Base-by-base conservation (phyloP, 2,113 vertebrate species). In the Amia ocellicauda region DNA sequence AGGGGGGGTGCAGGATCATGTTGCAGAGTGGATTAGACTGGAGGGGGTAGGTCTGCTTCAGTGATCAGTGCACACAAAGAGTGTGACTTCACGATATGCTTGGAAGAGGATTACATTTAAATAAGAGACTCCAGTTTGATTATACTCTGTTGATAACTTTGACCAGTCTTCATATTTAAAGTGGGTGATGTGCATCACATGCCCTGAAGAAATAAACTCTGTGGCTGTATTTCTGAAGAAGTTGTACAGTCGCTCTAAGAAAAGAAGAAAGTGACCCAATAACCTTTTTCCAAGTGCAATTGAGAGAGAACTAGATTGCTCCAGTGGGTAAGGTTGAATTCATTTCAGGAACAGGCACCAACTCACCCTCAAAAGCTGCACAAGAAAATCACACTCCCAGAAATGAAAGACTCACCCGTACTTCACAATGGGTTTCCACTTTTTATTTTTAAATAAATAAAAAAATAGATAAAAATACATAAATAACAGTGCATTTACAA, bases 371-470 rank as follows among this genome's bases (percentile, higher is more conserved):
- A n/a, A n/a, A n/a, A 36, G 31, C 31, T 36, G 5, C 31, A 36
- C 5, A 36, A 36, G 5, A n/a, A 36, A 36, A 7, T 11, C 31
- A 36, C 11, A 5, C 31, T 11, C 11, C 31, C 31, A 36, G 31
- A 11, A 36, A 36, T 36, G 11, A 11, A 11, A 36, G 31, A 36
- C 5, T 36, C n/a, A n/a, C n/a, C 31, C 11, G 5, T 36, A 7
- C 31, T 36, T 36, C 5, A 7, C 31, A 36, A 36, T 36, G 31
- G 5, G 11, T 36, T 36, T 36, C 31, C n/a, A 19, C 26, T 19
- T 31, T 56, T 73, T 73, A 66, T 59, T 54, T 68, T 27, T 72
- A 64, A 75, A 76, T 73, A 73, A 76, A 76, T 70, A 70, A 61
- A 41, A 47, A 57, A 62, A 70, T 72, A 63, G 66, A 76, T 51